These are phyloP conservation scores for Pseudomyrmex dendroicus DNA, from an alignment of 1,140 invertebrate species.

Conservation along the genomic window DNA sequence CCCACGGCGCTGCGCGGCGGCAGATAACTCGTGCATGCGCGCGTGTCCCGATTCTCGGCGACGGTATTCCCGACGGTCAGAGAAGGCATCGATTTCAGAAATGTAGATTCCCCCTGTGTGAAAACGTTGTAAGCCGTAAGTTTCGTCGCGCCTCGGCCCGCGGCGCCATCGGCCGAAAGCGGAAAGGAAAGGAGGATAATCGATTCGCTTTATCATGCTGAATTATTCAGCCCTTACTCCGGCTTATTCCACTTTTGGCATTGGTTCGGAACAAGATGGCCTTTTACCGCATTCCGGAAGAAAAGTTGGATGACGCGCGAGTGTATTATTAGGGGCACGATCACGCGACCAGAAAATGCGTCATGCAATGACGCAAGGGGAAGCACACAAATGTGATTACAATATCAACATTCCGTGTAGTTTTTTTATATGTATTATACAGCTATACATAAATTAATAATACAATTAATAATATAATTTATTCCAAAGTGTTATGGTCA, in stretches of 20 bases:
- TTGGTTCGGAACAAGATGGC: not conserved
- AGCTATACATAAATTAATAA: no score
- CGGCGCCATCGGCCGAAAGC: constrained; percentile 11
- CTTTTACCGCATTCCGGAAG: not conserved
- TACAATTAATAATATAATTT: no score
- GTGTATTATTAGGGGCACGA: constrained; percentile 7
- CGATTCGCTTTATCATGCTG: constrained; percentile 45
- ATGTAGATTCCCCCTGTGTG: not conserved
- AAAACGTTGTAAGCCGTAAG: constrained; percentile 45
- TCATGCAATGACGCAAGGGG: not conserved
- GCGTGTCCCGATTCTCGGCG: not conserved
- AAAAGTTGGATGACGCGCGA: constrained; percentile 27
- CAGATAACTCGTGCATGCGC: not conserved
- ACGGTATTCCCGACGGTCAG: constrained; percentile 2
- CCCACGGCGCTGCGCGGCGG: not conserved
- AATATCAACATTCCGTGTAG: no score
- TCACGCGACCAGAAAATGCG: not conserved
- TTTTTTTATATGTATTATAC: no score
- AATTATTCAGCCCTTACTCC: constrained; percentile 42
- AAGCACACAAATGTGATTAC: no score
- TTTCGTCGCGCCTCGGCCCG: constrained; percentile 30
- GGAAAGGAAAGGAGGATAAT: constrained; percentile 27
- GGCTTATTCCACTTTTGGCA: constrained; percentile 36
- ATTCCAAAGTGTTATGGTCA: no score
- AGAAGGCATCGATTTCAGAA: constrained; percentile 10